phyloP scores from a whole-genome alignment of 2,888 invertebrate genomes.

The Caenorhabditis wallacei region DNA sequence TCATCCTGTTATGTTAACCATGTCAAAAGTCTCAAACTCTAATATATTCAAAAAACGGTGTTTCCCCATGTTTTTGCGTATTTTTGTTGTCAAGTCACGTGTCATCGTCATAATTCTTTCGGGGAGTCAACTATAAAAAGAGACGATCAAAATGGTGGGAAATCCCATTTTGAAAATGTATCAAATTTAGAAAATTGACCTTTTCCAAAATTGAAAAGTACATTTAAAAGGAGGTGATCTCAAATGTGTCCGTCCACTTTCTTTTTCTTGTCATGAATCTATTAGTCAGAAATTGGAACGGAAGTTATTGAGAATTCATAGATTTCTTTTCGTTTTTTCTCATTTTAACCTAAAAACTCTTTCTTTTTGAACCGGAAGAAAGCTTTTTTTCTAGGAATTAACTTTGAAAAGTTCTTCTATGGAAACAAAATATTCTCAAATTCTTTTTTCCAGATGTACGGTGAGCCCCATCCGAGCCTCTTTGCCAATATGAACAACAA shows the following conservation, averaged over 20 bases:
- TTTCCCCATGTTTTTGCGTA: slow-evolving; percentile 49
- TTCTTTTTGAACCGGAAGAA: neutral
- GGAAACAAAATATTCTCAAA: too few species aligned
- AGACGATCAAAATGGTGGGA: slow-evolving; percentile 5
- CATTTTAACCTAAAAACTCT: neutral
- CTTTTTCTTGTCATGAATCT: slow-evolving; percentile 11
- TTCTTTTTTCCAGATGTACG: slow-evolving; percentile 47
- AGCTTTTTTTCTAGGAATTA: neutral
- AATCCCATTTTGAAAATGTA: neutral
- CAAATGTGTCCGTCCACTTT: slow-evolving; percentile 9
- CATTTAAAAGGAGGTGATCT: slow-evolving; percentile 5
- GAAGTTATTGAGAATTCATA: slow-evolving; percentile 24
- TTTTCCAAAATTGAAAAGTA: slow-evolving; percentile 21
- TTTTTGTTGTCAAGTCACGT: slow-evolving; percentile 46
- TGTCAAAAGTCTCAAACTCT: slow-evolving; percentile 46
- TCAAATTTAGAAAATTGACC: slow-evolving; percentile 5
- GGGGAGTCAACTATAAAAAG: slow-evolving; percentile 19
- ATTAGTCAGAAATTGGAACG: slow-evolving; percentile 13
- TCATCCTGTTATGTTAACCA: slow-evolving; percentile 36
- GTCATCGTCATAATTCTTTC: slow-evolving; percentile 16
- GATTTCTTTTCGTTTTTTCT: slow-evolving; percentile 12
- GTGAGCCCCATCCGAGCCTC: slow-evolving; percentile 48
- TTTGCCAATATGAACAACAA: slow-evolving; percentile 52
- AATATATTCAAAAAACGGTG: slow-evolving; percentile 49
- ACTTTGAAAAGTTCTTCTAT: too few species aligned